Percentiles rank a stretch among this genome's conserved stretches.
Conservation (phyloP, 1,140 invertebrate genomes). For the Drosophila tsacasi region DNA sequence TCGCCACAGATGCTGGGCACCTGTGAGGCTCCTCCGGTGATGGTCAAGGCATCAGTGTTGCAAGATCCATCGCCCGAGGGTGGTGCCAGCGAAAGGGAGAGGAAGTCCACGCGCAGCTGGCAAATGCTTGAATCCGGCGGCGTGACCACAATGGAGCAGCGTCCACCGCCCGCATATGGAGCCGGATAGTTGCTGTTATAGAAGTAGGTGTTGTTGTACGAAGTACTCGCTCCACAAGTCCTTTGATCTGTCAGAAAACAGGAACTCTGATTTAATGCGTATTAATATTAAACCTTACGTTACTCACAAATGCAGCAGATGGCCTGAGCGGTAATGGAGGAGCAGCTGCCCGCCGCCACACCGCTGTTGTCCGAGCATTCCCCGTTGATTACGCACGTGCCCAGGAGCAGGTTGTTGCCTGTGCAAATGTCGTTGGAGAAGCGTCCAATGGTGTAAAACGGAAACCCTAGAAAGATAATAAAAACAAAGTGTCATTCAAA, state of each 20-base stretch:
- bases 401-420: conserved; percentile 88
- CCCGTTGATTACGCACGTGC: conserved; percentile 91
- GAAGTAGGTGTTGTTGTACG: conserved; percentile 93
- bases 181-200: conserved; percentile 90
- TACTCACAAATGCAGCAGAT: conserved; percentile 93
- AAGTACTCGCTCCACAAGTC: conserved; percentile 89
- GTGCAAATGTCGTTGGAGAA: conserved; percentile 89
- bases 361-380: conserved; percentile 91
- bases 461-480: conserved; percentile 85
- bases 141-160: conserved; percentile 90
- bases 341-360: conserved; percentile 89
- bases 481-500: conserved; percentile 2
- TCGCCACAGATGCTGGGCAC: conserved; percentile 92
- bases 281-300: too few species aligned
- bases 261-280: background rate
- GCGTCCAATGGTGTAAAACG: conserved; percentile 90
- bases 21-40: conserved; percentile 89
- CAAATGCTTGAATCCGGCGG: conserved; percentile 90
- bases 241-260: conserved; percentile 87
- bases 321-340: conserved; percentile 88
- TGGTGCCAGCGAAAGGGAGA: conserved; percentile 90
- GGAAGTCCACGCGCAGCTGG: conserved; percentile 92
- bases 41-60: conserved; percentile 89
- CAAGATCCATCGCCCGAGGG: conserved; percentile 91
- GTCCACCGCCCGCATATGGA: conserved; percentile 88